Base-by-base conservation (phyloP, 2,797 vertebrate species). In the Alcedo atthis region DNA sequence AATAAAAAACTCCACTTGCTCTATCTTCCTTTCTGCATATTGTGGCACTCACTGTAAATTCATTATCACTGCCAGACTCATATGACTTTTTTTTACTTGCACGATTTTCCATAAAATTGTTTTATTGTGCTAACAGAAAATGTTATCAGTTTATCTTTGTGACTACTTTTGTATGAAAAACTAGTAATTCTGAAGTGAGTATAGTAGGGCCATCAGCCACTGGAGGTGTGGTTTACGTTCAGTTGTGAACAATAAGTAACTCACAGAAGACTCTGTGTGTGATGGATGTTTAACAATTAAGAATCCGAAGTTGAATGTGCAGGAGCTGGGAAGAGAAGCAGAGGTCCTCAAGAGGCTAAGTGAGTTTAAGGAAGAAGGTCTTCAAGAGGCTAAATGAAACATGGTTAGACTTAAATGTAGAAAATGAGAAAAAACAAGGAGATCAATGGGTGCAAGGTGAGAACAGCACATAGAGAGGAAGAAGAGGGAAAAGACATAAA, bases 231-330 rank as follows among this genome's bases (percentile, higher is more conserved):
- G 67, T 76, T 81, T 84, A 46, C 33, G 69, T 61, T 90, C 33
- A 62, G n/a, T 46, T 76, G 22, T 70, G 83, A 93, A 81, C 82
- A 84, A 53, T 42, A 67, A 73, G 26, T 7, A 30, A 37, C 43
- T 62, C 76, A 68, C 32, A 71, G 37, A 70, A 33, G 45, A 74
- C 32, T 40, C 14, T 45, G 37, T 49, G 19, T 48, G 7, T 92
- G 64, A 86, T 78, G n/a, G 55, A 87, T 83, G 81, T 53, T 80
- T 88, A 94, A 62, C 59, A 89, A 78, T 87, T 90, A 85, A 79
- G n/a, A 93, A 61, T 86, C 32, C 86, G 85, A 67, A 87, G 35
- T 48, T 86, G 61, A 68, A 79, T 68, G 21, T 75, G 54, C 78
- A 90, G 74, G 70, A 74, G 22, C 16, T 80, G 55, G 43, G 20